phyloP scores from a whole-genome alignment of 2,888 invertebrate species.

The Autographa pulchrina region DNA sequence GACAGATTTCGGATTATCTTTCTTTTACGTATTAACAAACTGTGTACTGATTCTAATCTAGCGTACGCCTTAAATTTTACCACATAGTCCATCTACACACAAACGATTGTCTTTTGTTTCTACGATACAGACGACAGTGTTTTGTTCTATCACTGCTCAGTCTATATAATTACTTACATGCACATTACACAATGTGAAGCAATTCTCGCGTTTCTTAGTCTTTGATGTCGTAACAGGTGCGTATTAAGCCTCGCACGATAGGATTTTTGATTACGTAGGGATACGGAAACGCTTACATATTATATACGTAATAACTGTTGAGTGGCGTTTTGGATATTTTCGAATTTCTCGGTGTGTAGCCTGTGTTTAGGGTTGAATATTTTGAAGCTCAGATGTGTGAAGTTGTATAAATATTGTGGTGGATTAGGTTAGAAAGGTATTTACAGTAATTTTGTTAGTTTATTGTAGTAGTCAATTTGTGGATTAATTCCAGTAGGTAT shows the following conservation, averaged over 20 bases:
- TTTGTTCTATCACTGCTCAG: background rate
- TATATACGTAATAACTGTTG: conserved; percentile 29
- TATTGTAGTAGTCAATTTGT: too few species aligned
- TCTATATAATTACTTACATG: background rate
- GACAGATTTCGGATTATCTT: too few species aligned
- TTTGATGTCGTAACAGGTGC: conserved; percentile 43
- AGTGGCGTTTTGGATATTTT: conserved; percentile 29
- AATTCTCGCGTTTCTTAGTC: conserved; percentile 23
- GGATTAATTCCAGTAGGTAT: too few species aligned
- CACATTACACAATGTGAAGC: conserved; percentile 9
- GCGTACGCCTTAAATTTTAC: too few species aligned
- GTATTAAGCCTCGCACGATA: conserved; percentile 23
- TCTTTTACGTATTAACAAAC: too few species aligned
- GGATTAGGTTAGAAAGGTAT: background rate
- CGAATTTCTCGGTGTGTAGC: conserved; percentile 13
- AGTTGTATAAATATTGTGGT: background rate
- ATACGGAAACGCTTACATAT: conserved; percentile 14
- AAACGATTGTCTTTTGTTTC: too few species aligned
- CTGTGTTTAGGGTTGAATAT: conserved; percentile 19
- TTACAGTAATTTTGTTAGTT: background rate
- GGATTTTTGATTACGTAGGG: conserved; percentile 41
- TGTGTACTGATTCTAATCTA: too few species aligned
- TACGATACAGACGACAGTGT: too few species aligned
- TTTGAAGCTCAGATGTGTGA: background rate
- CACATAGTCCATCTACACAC: too few species aligned